Conservation (phyloP, 2,113 vertebrate genomes). For the Dasyornis broadbenti region DNA sequence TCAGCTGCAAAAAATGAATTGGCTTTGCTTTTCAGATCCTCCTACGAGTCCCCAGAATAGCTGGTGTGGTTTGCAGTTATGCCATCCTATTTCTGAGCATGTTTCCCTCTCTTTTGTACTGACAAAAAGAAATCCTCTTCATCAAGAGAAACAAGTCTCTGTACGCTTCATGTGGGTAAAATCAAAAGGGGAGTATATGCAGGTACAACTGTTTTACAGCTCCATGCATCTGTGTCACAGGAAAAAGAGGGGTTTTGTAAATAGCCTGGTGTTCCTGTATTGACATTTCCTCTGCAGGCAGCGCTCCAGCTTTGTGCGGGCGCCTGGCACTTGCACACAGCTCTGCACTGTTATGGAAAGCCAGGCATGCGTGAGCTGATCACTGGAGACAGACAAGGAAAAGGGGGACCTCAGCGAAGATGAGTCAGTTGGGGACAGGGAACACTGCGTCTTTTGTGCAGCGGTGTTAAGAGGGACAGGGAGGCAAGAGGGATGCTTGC, state of each 20-base stretch:
- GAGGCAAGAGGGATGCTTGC: background rate
- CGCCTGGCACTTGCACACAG: slow-evolving; percentile 25
- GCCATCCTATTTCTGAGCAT: background rate
- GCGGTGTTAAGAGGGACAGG: background rate
- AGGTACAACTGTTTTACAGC: background rate
- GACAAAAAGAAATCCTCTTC: background rate
- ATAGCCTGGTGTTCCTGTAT: background rate
- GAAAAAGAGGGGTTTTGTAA: background rate
- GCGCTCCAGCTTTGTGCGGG: slow-evolving; percentile 11
- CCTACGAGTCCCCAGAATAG: slow-evolving; percentile 26
- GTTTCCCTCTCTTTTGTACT: background rate
- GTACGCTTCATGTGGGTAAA: background rate
- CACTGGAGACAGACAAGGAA: slow-evolving; percentile 34
- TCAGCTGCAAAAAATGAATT: slow-evolving; percentile 15
- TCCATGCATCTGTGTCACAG: background rate
- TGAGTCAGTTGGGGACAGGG: slow-evolving; percentile 56
- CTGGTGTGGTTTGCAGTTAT: background rate
- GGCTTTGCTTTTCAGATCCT: slow-evolving; percentile 20
- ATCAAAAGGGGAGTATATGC: background rate
- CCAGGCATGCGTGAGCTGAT: slow-evolving; percentile 63
- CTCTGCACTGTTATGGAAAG: slow-evolving; percentile 38
- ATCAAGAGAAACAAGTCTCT: background rate
- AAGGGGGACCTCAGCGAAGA: slow-evolving; percentile 11
- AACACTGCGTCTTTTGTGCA: slow-evolving; percentile 47
- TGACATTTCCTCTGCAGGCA: slow-evolving; percentile 24